A percentile compares a stretch with the other conserved stretches of the same genome.
Conservation (phyloP, 1,140 invertebrate species). For the Microplitis demolitor region DNA sequence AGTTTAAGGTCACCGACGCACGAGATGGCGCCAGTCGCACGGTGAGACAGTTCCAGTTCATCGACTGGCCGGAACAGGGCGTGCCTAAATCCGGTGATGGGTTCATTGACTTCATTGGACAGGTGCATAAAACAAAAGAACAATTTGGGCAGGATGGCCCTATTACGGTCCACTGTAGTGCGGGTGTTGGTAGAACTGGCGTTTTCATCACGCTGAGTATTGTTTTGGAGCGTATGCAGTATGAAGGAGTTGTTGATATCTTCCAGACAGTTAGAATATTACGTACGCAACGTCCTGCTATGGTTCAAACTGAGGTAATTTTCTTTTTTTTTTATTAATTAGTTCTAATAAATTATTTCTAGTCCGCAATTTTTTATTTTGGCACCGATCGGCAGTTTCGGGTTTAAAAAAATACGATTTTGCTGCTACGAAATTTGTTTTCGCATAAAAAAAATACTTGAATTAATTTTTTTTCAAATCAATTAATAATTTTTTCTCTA, state of each 20-base stretch:
- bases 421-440: background rate
- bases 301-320: conserved; percentile 97
- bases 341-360: background rate
- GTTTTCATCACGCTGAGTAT: conserved; percentile 98
- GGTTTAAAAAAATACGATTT: conserved; percentile 12
- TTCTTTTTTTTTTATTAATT: background rate
- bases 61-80: conserved; percentile 98
- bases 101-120: conserved; percentile 97
- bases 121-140: conserved; percentile 99
- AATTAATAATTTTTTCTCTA: too few species aligned
- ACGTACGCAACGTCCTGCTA: conserved; percentile 95
- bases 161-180: conserved; percentile 98
- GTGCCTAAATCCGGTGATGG: conserved; percentile 97
- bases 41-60: conserved; percentile 98
- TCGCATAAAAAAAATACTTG: too few species aligned
- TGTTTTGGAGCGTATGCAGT: conserved; percentile 98
- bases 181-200: conserved; percentile 95
- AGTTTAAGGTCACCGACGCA: conserved; percentile 97
- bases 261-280: conserved; percentile 98
- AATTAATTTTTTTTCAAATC: too few species aligned
- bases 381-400: too few species aligned
- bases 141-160: conserved; percentile 99
- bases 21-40: conserved; percentile 95
- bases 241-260: conserved; percentile 97
- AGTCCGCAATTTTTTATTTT: too few species aligned